phyloP scores from a whole-genome alignment of 2,888 invertebrate genomes.

The Cataglyphis livida region DNA sequence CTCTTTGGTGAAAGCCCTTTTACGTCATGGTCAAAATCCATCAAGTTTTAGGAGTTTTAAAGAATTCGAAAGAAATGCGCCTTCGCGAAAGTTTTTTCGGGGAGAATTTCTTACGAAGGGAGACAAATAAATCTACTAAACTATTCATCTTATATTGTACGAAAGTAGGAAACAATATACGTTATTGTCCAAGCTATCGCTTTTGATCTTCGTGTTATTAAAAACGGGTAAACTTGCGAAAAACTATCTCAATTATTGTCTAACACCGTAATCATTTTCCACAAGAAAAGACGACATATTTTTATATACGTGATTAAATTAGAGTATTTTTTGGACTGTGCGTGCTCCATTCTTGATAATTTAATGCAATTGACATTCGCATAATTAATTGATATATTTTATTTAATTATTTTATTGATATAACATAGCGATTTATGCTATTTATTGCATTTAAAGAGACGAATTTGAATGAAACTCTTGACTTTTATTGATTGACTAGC shows the following conservation, averaged over 20 bases:
- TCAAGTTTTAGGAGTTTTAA: constrained; percentile 15
- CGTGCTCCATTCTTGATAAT: not conserved
- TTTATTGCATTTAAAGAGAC: not conserved
- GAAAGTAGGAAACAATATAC: constrained; percentile 8
- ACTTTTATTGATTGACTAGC: constrained; percentile 41
- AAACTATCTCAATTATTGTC: constrained; percentile 74
- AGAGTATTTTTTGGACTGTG: not conserved
- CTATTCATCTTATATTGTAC: constrained; percentile 13
- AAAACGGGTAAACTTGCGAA: constrained; percentile 12
- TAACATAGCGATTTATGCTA: not conserved
- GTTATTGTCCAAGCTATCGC: constrained; percentile 5
- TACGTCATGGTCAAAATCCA: constrained; percentile 8
- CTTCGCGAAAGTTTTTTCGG: constrained; percentile 22
- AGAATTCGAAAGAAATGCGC: constrained; percentile 15
- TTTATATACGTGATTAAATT: constrained; percentile 1
- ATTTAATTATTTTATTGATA: constrained; percentile 6
- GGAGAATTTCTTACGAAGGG: not conserved
- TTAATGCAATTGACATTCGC: not conserved
- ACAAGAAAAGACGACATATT: not conserved
- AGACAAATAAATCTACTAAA: constrained; percentile 42
- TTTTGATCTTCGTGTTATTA: constrained; percentile 46
- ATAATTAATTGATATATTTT: not conserved
- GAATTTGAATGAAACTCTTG: not conserved
- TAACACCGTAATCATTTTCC: constrained; percentile 57
- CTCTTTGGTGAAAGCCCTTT: not conserved